Evolutionary conservation across 2,888 invertebrate species (phyloP).

Genomic region (Chalcosyrphus nemorum): DNA sequence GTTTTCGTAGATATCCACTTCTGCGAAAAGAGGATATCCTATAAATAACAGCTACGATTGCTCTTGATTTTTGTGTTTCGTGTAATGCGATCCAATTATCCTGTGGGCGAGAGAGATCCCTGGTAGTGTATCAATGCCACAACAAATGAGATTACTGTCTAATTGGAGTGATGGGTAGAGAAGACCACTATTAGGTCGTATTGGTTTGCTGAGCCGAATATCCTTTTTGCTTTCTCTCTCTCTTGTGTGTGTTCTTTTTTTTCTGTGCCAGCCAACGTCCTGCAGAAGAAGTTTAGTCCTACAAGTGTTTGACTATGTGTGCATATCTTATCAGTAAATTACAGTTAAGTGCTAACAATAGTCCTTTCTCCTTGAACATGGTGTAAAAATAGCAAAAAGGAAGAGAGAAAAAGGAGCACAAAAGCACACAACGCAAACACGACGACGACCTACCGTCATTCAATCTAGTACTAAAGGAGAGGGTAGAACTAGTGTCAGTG

Average conservation of each 20-base stretch:
- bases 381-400: conserved; percentile 20
- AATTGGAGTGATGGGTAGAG: conserved; percentile 38
- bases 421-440: neutral
- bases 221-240: too few species aligned
- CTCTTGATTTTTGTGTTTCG: conserved; percentile 28
- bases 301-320: conserved; percentile 68
- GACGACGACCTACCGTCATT: neutral
- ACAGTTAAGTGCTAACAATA: conserved; percentile 72
- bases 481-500: neutral
- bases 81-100: conserved; percentile 45
- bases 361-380: conserved; percentile 64
- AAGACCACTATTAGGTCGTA: neutral
- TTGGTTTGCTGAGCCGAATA: conserved; percentile 2
- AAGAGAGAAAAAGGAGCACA: conserved; percentile 4
- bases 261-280: neutral
- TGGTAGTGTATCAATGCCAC: conserved; percentile 41
- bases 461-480: neutral
- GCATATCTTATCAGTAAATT: conserved; percentile 73
- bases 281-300: conserved; percentile 46
- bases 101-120: neutral
- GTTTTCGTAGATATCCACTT: conserved; percentile 5
- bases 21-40: neutral
- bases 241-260: neutral
- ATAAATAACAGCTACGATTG: conserved; percentile 2
- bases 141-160: conserved; percentile 60